These are phyloP conservation scores for Chaitophorus viminalis DNA, from an alignment of 2,888 invertebrate species.

Conservation along the genomic window DNA sequence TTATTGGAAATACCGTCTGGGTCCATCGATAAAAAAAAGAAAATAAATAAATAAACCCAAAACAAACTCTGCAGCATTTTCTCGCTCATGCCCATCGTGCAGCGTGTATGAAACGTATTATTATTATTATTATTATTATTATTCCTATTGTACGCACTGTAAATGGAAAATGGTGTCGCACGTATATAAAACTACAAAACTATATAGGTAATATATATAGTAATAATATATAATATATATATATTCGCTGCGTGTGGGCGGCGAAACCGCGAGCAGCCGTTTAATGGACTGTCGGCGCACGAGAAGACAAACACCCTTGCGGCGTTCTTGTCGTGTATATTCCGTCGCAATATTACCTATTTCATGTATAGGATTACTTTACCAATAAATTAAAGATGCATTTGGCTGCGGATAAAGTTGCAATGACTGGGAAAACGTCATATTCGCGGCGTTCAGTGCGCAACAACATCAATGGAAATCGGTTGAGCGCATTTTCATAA, in stretches of 20 bases:
- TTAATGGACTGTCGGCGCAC: neutral
- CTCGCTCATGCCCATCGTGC: neutral
- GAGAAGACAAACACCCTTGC: neutral
- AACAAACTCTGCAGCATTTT: neutral
- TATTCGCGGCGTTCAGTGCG: neutral
- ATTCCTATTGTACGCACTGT: neutral
- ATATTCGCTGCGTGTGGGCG: neutral
- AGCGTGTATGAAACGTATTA: neutral
- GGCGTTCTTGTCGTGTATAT: too few species aligned
- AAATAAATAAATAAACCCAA: neutral
- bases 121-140: too few species aligned
- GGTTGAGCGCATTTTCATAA: neutral
- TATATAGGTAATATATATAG: too few species aligned
- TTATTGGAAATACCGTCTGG: slow-evolving; percentile 50
- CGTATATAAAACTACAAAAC: neutral
- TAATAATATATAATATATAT: too few species aligned
- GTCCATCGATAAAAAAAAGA: neutral
- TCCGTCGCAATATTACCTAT: too few species aligned
- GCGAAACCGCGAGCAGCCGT: neutral
- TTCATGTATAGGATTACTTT: too few species aligned
- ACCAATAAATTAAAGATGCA: too few species aligned
- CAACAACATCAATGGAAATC: neutral
- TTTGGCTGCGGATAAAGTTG: neutral
- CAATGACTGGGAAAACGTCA: neutral
- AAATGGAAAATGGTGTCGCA: neutral